Conservation (phyloP, 1,140 invertebrate genomes). For the Nautilus pompilius region DNA sequence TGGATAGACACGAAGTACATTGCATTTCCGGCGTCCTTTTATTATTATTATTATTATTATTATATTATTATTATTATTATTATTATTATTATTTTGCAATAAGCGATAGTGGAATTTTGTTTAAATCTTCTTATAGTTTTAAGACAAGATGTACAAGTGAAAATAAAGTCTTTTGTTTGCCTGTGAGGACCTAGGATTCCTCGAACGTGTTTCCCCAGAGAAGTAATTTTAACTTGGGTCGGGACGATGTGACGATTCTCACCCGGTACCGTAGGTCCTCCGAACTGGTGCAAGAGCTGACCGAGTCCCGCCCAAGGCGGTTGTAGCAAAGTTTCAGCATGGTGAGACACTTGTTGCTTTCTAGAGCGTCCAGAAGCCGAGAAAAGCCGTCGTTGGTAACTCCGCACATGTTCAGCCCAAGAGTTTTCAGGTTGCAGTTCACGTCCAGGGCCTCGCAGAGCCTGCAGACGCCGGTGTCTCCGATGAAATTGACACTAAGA, state of each 20-base stretch:
- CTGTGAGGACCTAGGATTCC: slow-evolving; percentile 28
- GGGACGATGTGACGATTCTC: slow-evolving; percentile 45
- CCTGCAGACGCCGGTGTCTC: slow-evolving; percentile 38
- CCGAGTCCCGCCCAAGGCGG: slow-evolving; percentile 34
- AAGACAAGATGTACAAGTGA: too few relatives aligned
- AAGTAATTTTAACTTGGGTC: slow-evolving; percentile 50
- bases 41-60: neutral
- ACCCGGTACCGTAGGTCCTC: slow-evolving; percentile 44
- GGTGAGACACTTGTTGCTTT: slow-evolving; percentile 36
- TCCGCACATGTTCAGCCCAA: slow-evolving; percentile 51
- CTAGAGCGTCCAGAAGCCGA: slow-evolving; percentile 41
- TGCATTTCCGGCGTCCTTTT: too few relatives aligned
- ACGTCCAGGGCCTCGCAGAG: slow-evolving; percentile 39
- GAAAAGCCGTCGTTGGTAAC: slow-evolving; percentile 50
- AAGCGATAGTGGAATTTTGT: too few relatives aligned
- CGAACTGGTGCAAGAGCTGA: slow-evolving; percentile 30
- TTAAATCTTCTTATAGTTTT: too few relatives aligned
- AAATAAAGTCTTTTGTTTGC: too few relatives aligned
- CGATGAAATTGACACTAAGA: slow-evolving; percentile 46
- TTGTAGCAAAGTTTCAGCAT: slow-evolving; percentile 46
- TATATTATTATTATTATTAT: neutral
- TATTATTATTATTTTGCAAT: too few relatives aligned
- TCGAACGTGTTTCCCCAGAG: slow-evolving; percentile 52
- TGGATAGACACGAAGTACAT: too few relatives aligned
- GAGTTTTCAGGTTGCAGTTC: slow-evolving; percentile 40